Base-by-base conservation (phyloP, 2,888 invertebrate species). In the Escarpia spicata region DNA sequence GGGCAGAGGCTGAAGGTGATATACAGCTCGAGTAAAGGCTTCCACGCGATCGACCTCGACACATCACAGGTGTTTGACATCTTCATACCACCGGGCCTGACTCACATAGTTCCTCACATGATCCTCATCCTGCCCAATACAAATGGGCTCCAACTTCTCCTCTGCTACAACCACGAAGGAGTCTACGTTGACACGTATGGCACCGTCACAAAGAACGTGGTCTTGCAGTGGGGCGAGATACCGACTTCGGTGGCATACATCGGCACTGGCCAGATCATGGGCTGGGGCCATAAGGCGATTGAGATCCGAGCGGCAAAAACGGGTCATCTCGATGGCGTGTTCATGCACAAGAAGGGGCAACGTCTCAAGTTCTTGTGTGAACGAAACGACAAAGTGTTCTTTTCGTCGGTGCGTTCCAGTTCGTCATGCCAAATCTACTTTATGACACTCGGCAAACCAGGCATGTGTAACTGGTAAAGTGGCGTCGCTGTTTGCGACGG, bases 321-420 rank as follows among this genome's bases (percentile, higher is more conserved):
- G 94, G 99, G 99, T 94, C 99, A 99, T 97, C 97, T 99, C 95
- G 99, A 99, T 97, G 99, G 99, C 95, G 99, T 99, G 92, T 99
- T 99, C 97, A 99, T 99, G 99, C 99, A 99, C 98, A 99, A 99
- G 97, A 99, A 99, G 97, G 99, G 99, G 96, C 99, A 99, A 97
- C 98, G 99, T 97, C 98, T 99, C 97, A 99, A 99, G 97, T 99
- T 99, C 97, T 98, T 99, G 96, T 99, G 99, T 97, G 99, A 99
- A 97, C 98, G 99, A 96, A 99, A 99, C 97, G 99, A 99, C 97
- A 99, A 99, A 97, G 99, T 99, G 96, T 99, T 99, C 98, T 99
- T 99, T 97, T 99, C 99, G 94, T 99, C 99, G 96, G 99, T 99
- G 96, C 99, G 99, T 92, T 96, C 96, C 96, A 97, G 97, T 44